These are phyloP conservation scores for Pseudochaenichthys georgianus DNA, from an alignment of 2,797 vertebrate genomes.

Conservation along the genomic window DNA sequence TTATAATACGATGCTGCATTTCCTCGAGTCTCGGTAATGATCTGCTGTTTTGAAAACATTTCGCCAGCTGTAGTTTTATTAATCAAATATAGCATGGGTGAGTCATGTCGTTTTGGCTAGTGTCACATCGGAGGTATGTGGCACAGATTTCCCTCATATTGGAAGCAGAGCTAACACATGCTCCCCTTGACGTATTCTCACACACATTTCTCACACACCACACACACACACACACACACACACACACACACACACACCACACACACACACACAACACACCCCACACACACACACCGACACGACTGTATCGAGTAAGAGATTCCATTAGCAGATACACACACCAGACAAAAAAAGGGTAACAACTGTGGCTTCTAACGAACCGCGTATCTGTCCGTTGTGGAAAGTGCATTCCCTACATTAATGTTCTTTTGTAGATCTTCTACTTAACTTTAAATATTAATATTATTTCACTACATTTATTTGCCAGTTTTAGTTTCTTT, in stretches of 20 bases:
- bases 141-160: conserved; percentile 82
- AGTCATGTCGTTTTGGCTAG: conserved; percentile 73
- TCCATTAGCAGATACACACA: conserved; percentile 42
- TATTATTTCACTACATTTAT: not conserved
- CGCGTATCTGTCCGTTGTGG: not conserved
- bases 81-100: conserved; percentile 73
- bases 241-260: too few species aligned
- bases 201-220: conserved; percentile 78
- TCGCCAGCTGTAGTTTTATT: conserved; percentile 66
- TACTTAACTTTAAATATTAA: not conserved
- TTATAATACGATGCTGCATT: conserved; percentile 16
- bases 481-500: not conserved
- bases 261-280: too few species aligned
- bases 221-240: too few species aligned
- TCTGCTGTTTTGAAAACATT: conserved; percentile 58
- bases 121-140: conserved; percentile 78
- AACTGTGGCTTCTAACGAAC: not conserved
- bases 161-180: conserved; percentile 84
- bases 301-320: too few species aligned
- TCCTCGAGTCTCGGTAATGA: conserved; percentile 24
- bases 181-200: conserved; percentile 77
- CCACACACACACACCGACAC: too few species aligned
- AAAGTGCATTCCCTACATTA: not conserved
- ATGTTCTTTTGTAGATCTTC: not conserved
- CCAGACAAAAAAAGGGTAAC: not conserved